These are phyloP conservation scores for Benitochromis conjunctus DNA, from an alignment of 2,113 vertebrate genomes.

Conservation along the genomic window DNA sequence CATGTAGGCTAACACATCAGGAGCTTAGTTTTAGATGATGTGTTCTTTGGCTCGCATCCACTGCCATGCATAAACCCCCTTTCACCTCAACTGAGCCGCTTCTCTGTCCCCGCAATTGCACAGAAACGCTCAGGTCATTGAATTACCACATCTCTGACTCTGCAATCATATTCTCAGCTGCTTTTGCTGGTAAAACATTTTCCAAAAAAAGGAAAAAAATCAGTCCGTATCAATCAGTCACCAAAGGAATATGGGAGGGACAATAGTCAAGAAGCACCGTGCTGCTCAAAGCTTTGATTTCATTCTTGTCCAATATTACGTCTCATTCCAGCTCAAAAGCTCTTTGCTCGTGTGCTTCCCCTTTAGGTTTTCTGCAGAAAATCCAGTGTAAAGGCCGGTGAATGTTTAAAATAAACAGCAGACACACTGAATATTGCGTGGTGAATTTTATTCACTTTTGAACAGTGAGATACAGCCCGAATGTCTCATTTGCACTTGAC, in stretches of 20 bases:
- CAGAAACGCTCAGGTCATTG: constrained; percentile 1
- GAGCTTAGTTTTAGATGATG: constrained; percentile 47
- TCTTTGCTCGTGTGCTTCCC: background rate
- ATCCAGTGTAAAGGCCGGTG: background rate
- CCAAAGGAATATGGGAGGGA: background rate
- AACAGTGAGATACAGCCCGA: background rate
- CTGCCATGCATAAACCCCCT: constrained; percentile 13
- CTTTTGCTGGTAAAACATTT: background rate
- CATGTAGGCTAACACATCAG: constrained; percentile 49
- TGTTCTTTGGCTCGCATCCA: constrained; percentile 5
- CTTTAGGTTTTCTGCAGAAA: background rate
- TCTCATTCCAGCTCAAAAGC: background rate
- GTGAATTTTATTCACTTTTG: constrained; percentile 36
- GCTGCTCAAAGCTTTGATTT: background rate
- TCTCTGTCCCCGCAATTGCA: constrained; percentile 1
- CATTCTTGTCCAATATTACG: background rate
- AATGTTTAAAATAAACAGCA: background rate
- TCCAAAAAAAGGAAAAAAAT: background rate
- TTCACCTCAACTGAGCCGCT: constrained; percentile 3
- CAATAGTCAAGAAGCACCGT: background rate
- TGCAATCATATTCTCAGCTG: background rate
- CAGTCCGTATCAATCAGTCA: background rate
- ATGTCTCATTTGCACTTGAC: background rate
- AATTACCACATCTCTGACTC: background rate
- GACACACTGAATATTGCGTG: background rate